These are phyloP conservation scores for Pelodytes ibericus DNA, from an alignment of 2,797 vertebrate species.

Conservation along the genomic window DNA sequence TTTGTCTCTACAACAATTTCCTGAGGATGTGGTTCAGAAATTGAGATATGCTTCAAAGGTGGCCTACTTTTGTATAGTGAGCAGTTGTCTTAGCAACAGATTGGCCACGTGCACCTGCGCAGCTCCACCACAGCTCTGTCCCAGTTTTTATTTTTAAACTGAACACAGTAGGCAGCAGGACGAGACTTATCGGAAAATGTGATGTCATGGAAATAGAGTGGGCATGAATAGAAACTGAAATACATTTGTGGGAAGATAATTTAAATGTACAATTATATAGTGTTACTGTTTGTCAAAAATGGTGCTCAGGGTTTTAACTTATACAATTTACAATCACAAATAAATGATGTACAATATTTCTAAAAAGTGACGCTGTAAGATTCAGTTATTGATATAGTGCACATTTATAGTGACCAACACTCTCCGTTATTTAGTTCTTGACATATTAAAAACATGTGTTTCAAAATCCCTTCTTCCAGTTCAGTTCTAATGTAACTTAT, in stretches of 20 bases:
- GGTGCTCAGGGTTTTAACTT: too few species aligned
- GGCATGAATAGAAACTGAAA: not conserved
- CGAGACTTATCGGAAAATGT: constrained; percentile 9
- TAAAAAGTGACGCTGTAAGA: too few species aligned
- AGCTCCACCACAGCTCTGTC: constrained; percentile 61
- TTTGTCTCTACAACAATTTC: constrained; percentile 61
- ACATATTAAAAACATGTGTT: too few species aligned
- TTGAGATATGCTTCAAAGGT: constrained; percentile 58
- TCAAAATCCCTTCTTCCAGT: too few species aligned
- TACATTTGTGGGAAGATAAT: not conserved
- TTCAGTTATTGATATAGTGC: too few species aligned
- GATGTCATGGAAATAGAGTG: constrained; percentile 27
- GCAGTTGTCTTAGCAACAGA: constrained; percentile 34
- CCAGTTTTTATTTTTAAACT: constrained; percentile 52
- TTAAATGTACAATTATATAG: not conserved
- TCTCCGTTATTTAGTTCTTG: too few species aligned
- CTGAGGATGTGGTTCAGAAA: constrained; percentile 72
- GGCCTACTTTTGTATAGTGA: constrained; percentile 62
- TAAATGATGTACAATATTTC: too few species aligned
- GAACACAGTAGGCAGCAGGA: not conserved
- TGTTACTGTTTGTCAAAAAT: not conserved
- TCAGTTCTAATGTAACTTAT: too few species aligned
- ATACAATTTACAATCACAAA: too few species aligned
- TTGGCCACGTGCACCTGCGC: constrained; percentile 20
- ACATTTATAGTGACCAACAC: too few species aligned